phyloP scores from a whole-genome alignment of 2,113 vertebrate species.

The Elgaria multicarinata region DNA sequence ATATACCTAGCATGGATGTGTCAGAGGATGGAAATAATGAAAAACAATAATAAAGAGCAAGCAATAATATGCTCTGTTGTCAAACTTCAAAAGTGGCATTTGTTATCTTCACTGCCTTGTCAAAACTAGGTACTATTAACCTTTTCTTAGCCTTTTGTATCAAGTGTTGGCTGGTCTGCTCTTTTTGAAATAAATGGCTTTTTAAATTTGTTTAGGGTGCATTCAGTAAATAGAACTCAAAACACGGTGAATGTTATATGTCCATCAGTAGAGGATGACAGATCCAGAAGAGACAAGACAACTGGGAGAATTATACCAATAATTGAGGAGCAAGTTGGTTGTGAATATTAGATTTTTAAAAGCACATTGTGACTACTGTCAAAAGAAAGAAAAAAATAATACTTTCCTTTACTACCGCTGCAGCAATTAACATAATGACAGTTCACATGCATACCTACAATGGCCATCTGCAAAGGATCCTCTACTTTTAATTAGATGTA shows the following conservation, averaged over 20 bases:
- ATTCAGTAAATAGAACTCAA: not conserved
- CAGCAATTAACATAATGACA: not conserved
- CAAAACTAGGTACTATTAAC: not conserved
- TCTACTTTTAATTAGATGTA: not conserved
- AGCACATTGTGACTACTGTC: not conserved
- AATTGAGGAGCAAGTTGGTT: not conserved
- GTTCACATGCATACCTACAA: not conserved
- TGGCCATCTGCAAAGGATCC: not conserved
- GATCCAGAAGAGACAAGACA: conserved; percentile 8
- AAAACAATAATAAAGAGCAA: conserved; percentile 3
- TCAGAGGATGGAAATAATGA: conserved; percentile 31
- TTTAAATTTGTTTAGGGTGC: not conserved
- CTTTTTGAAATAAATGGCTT: not conserved
- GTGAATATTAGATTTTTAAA: not conserved
- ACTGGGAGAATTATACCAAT: fast-evolving
- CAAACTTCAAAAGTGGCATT: conserved; percentile 23
- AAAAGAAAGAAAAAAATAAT: too few species aligned
- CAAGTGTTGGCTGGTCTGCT: not conserved
- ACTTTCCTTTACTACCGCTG: not conserved
- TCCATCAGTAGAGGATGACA: not conserved
- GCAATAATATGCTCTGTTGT: not conserved
- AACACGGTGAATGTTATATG: not conserved
- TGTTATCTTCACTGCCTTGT: conserved; percentile 18
- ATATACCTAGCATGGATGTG: conserved; percentile 21
- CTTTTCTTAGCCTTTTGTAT: conserved; percentile 37